Evolutionary conservation across 2,888 invertebrate species (phyloP), one percentile per base, ranked within the genome.

Genomic region (Eilema sororculum): DNA sequence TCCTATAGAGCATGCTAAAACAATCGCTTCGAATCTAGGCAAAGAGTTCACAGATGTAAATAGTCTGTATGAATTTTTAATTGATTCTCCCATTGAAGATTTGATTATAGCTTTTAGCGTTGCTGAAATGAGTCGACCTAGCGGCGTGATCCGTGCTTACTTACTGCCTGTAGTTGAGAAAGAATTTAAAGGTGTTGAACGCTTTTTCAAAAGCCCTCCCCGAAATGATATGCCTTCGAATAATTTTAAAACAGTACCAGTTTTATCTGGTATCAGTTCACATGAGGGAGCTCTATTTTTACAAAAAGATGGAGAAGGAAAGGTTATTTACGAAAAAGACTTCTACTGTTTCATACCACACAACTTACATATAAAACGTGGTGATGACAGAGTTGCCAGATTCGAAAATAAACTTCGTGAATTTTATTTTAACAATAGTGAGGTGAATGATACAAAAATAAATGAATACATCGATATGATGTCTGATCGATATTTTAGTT

Each of bases 231-330:
- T 94, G 2, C 77, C 76, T 2, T 75, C 83, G 9, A 89, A 90
- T 69, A 80, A 86, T 1, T 88, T 86, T 25, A 78, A 82, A 2
- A 91, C 89, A 73, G 82, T 94, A 0, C 94, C 95, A 0, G 71
- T 89, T 0, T 46, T 95, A 0, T 65, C 80, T 0, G 89, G 92
- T 0, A 62, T 85, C 0, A 87, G 88, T 71, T 90, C 91, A 0
- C 87, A 90, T 24, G 95, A 95, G 81, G 91, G 87, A 0, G 94
- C 89, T 0, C 71, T 89, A 0, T 95, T 95, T 73, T 57, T 93
- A 9, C 79, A 79, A 3, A 85, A 74, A 65, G 84, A 90, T 63
- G 81, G 79, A 0, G 68, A 85, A 0, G 92, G 91, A 0, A 83
- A 88, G 4, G 76, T 92, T 0, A 37, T 83, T 2, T 92, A 85